Percentiles rank a stretch among this genome's conserved stretches.
Conservation (phyloP, 1,140 invertebrate species). For the Drosophila jambulina region DNA sequence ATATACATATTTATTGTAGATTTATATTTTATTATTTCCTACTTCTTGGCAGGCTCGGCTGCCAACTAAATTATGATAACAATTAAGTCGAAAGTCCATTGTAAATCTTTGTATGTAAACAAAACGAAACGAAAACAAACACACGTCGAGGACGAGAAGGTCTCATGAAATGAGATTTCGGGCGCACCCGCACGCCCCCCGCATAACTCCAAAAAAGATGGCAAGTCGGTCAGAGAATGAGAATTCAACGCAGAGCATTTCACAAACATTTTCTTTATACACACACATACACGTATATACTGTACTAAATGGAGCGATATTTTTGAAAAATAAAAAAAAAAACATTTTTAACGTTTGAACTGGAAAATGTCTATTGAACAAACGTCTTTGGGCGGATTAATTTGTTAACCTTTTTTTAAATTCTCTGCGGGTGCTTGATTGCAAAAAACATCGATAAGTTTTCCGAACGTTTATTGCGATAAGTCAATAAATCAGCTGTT, state of each 20-base stretch:
- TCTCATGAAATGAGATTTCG: slow-evolving; percentile 70
- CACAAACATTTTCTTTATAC: slow-evolving; percentile 62
- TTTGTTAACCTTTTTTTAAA: not conserved
- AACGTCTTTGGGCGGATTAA: no score
- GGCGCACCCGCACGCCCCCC: slow-evolving; percentile 33
- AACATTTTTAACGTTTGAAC: slow-evolving; percentile 76
- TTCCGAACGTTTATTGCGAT: not conserved
- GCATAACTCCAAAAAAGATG: slow-evolving; percentile 33
- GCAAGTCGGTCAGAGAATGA: slow-evolving; percentile 55
- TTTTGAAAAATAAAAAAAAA: slow-evolving; percentile 80
- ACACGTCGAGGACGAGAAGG: slow-evolving; percentile 46
- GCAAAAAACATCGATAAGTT: not conserved
- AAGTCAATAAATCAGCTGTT: not conserved
- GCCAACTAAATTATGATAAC: slow-evolving; percentile 77
- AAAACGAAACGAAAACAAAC: slow-evolving; percentile 52
- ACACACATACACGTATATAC: slow-evolving; percentile 54
- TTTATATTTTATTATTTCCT: slow-evolving; percentile 68
- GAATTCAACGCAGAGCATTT: slow-evolving; percentile 72
- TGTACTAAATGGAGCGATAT: slow-evolving; percentile 75
- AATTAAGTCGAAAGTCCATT: slow-evolving; percentile 70
- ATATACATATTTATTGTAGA: slow-evolving; percentile 83
- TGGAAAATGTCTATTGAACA: not conserved
- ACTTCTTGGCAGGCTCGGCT: slow-evolving; percentile 50
- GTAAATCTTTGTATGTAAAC: slow-evolving; percentile 78
- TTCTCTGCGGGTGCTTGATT: not conserved